A percentile compares a stretch with the other conserved stretches of the same genome.
Conservation (phyloP, 2,113 vertebrate genomes). For the Coryphaenoides rupestris region DNA sequence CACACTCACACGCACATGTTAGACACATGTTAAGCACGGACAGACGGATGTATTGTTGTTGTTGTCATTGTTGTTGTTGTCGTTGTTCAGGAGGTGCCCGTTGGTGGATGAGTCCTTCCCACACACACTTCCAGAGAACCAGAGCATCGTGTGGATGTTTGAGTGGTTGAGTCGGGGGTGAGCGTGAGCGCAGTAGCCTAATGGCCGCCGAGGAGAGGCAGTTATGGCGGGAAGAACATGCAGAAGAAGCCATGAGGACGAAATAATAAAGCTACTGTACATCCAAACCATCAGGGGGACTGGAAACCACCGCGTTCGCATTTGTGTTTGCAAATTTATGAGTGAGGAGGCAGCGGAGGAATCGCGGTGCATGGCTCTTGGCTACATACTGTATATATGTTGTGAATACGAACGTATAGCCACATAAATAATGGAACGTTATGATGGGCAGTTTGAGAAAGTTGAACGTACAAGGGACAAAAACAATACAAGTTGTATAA, state of each 20-base stretch:
- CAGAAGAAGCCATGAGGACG: slow-evolving; percentile 29
- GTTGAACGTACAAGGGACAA: slow-evolving; percentile 27
- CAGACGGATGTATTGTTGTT: too few relatives aligned
- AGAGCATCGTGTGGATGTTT: too few relatives aligned
- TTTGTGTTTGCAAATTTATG: not conserved
- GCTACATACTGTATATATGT: not conserved
- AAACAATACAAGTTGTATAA: slow-evolving; percentile 1
- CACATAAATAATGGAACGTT: slow-evolving; percentile 5
- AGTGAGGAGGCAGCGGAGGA: not conserved
- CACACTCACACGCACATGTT: too few relatives aligned
- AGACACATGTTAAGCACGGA: too few relatives aligned
- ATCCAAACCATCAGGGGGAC: slow-evolving; percentile 5
- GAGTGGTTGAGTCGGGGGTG: too few relatives aligned
- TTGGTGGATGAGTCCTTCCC: too few relatives aligned
- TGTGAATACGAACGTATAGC: too few relatives aligned
- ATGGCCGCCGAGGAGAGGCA: too few relatives aligned
- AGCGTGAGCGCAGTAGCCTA: too few relatives aligned
- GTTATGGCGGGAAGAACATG: not conserved
- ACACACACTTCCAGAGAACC: too few relatives aligned
- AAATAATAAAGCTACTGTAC: slow-evolving; percentile 1
- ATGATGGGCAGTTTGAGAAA: slow-evolving; percentile 15
- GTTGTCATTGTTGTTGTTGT: not conserved
- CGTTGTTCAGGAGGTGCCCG: too few relatives aligned
- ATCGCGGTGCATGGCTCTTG: too few relatives aligned
- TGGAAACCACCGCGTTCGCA: not conserved